A percentile compares a stretch with the other conserved stretches of the same genome.
Evolutionary conservation across 2,113 vertebrate species (phyloP).

Genomic region (Epinephelus moara): DNA sequence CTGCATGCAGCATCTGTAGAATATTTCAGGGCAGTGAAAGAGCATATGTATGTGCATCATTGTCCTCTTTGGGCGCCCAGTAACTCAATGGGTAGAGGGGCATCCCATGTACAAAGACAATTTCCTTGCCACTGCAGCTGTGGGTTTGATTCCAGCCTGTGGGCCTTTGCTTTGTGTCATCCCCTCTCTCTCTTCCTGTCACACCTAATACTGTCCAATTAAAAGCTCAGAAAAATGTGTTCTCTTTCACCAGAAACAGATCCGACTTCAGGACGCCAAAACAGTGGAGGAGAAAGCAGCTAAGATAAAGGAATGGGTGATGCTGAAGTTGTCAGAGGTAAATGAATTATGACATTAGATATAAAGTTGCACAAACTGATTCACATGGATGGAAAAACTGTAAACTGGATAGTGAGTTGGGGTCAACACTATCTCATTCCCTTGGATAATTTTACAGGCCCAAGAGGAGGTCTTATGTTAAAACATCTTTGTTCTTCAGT

Average conservation of each 20-base stretch:
- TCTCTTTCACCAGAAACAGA: slow-evolving; percentile 89
- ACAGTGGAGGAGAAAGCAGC: slow-evolving; percentile 98
- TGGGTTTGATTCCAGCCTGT: too few relatives aligned
- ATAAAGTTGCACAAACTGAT: neutral
- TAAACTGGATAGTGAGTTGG: neutral
- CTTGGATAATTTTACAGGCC: too few relatives aligned
- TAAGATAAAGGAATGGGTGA: slow-evolving; percentile 99
- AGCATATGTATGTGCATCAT: neutral
- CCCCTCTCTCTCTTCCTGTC: too few relatives aligned
- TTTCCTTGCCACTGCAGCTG: neutral
- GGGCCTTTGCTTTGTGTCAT: too few relatives aligned
- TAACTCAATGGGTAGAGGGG: too few relatives aligned
- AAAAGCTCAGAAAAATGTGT: too few relatives aligned
- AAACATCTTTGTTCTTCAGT: slow-evolving; percentile 77
- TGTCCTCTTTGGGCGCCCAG: too few relatives aligned
- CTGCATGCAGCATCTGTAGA: neutral
- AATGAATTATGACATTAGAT: slow-evolving; percentile 36
- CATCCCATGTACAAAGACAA: too few relatives aligned
- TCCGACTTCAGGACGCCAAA: slow-evolving; percentile 94
- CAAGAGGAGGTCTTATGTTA: neutral
- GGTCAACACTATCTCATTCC: neutral
- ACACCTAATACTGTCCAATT: too few relatives aligned
- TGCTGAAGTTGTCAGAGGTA: slow-evolving; percentile 95
- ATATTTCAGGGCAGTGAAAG: neutral
- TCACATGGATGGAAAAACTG: too few relatives aligned